Evolutionary conservation across 92 coral and sea anemone species (phyloP).

Genomic region (Palythoa grandis): DNA sequence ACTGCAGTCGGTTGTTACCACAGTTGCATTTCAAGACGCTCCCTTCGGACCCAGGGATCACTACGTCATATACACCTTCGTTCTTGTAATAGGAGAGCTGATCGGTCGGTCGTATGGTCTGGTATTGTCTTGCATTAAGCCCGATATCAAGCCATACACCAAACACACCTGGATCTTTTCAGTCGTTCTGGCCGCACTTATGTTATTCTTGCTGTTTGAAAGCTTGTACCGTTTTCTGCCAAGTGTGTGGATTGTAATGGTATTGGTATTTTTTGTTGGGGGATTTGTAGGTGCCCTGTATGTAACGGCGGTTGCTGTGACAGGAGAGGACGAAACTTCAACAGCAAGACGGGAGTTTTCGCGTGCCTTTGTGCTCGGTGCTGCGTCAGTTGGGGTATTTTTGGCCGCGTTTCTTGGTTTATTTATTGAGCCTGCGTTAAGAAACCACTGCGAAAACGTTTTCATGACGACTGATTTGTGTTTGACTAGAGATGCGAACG

Average conservation of each 20-base stretch:
- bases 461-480: conserved; percentile 52
- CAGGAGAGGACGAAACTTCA: conserved; percentile 48
- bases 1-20: conserved; percentile 71
- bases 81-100: conserved; percentile 69
- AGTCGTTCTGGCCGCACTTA: conserved; percentile 42
- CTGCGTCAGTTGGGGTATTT: conserved; percentile 62
- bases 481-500: conserved; percentile 63
- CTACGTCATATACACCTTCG: conserved; percentile 67
- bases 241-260: conserved; percentile 62
- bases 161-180: conserved; percentile 75
- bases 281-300: conserved; percentile 70
- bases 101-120: conserved; percentile 71
- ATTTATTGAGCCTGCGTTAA: conserved; percentile 62
- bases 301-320: conserved; percentile 64
- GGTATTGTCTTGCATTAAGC: conserved; percentile 31
- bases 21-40: conserved; percentile 62
- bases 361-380: conserved; percentile 79
- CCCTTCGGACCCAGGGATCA: conserved; percentile 75
- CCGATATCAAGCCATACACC: conserved; percentile 36
- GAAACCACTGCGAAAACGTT: conserved; percentile 57
- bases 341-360: conserved; percentile 68
- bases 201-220: conserved; percentile 53
- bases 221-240: conserved; percentile 75
- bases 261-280: conserved; percentile 60
- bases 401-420: conserved; percentile 72